phyloP scores from a whole-genome alignment of 2,797 vertebrate genomes.

The Squalus acanthias region DNA sequence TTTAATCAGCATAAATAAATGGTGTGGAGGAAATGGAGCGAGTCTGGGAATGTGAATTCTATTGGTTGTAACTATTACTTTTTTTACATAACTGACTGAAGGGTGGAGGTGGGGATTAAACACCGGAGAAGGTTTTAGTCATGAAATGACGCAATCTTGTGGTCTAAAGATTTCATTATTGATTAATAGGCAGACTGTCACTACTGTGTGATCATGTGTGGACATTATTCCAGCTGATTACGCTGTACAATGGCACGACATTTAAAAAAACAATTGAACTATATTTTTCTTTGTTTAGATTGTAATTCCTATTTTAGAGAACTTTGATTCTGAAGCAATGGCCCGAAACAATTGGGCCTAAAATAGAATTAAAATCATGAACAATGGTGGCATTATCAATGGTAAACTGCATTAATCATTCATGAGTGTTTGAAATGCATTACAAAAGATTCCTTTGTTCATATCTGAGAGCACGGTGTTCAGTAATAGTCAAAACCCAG shows the following conservation, averaged over 20 bases:
- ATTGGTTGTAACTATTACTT: too few species aligned
- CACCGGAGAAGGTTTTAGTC: not conserved
- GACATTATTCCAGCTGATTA: not conserved
- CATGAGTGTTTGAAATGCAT: not conserved
- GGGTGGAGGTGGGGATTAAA: not conserved
- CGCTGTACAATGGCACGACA: not conserved
- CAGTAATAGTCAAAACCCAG: not conserved
- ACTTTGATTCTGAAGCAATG: not conserved
- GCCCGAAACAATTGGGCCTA: not conserved
- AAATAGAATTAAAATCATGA: not conserved
- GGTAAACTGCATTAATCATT: not conserved
- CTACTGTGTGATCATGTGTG: not conserved
- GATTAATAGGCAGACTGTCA: not conserved
- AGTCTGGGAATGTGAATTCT: not conserved
- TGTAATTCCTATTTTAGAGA: not conserved
- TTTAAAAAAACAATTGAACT: not conserved
- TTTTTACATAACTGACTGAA: not conserved
- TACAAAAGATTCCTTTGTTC: not conserved
- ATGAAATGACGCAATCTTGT: not conserved
- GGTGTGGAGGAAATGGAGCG: not conserved
- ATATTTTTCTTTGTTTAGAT: not conserved
- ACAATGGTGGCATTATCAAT: not conserved
- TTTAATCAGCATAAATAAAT: not conserved
- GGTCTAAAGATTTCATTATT: not conserved
- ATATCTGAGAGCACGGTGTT: not conserved